These are phyloP conservation scores for Drosophila tsacasi DNA, from an alignment of 1,140 invertebrate genomes.

Conservation along the genomic window DNA sequence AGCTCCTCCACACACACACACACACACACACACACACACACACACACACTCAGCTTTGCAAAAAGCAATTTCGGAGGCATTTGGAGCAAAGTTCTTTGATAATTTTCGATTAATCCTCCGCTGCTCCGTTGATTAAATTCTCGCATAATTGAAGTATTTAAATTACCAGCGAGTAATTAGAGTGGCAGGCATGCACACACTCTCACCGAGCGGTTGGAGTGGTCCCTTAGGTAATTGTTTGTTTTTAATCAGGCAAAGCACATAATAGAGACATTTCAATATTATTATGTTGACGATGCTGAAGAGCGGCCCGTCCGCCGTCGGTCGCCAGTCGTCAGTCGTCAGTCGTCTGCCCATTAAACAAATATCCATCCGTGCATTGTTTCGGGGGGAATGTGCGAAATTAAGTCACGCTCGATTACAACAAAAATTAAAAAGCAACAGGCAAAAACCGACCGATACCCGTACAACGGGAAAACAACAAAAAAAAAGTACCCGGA, in stretches of 20 bases:
- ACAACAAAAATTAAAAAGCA: slow-evolving; percentile 46
- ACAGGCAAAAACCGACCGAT: slow-evolving; percentile 21
- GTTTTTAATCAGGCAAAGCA: slow-evolving; percentile 79
- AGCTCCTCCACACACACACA: slow-evolving; percentile 23
- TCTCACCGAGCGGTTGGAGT: background rate
- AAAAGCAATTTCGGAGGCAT: slow-evolving; percentile 63
- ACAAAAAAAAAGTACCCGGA: slow-evolving; percentile 45
- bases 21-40: slow-evolving; percentile 42
- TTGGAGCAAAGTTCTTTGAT: slow-evolving; percentile 60
- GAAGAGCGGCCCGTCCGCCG: slow-evolving; percentile 8
- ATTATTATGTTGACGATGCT: slow-evolving; percentile 53
- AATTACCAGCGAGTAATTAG: slow-evolving; percentile 64
- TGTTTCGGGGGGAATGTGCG: slow-evolving; percentile 46
- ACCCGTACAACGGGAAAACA: slow-evolving; percentile 18
- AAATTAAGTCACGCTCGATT: slow-evolving; percentile 70
- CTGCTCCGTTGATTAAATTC: slow-evolving; percentile 47
- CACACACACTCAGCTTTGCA: slow-evolving; percentile 41
- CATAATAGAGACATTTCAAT: slow-evolving; percentile 71
- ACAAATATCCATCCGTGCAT: slow-evolving; percentile 63
- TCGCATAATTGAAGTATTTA: slow-evolving; percentile 72
- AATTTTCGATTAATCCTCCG: slow-evolving; percentile 59
- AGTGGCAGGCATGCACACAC: slow-evolving; percentile 21
- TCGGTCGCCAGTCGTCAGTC: slow-evolving; percentile 7
- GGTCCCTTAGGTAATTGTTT: slow-evolving; percentile 68
- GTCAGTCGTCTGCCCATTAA: slow-evolving; percentile 38